These are phyloP conservation scores for Netelia virgata DNA, from an alignment of 2,888 invertebrate genomes.

Conservation along the genomic window DNA sequence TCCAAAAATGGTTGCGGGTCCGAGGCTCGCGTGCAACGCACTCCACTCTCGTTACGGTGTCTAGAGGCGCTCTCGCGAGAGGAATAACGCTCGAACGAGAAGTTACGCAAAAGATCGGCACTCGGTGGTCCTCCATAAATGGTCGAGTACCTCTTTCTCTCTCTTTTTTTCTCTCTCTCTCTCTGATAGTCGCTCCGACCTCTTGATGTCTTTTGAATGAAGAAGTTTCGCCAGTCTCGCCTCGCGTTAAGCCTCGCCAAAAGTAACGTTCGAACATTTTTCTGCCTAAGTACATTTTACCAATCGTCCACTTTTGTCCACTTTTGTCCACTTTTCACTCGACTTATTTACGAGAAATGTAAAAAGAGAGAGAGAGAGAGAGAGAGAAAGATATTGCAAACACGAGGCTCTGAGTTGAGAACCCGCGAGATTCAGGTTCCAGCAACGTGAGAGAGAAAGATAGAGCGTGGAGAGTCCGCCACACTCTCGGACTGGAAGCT, in stretches of 20 bases:
- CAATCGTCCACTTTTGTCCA: conserved; percentile 27
- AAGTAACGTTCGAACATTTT: conserved; percentile 15
- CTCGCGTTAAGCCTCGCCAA: neutral
- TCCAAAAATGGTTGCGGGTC: conserved; percentile 70
- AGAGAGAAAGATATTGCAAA: conserved; percentile 3
- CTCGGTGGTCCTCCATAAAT: conserved; percentile 57
- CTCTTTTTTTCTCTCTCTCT: conserved; percentile 25
- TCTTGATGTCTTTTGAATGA: conserved; percentile 67
- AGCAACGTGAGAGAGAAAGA: conserved; percentile 20
- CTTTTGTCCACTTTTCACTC: neutral
- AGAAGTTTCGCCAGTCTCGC: conserved; percentile 62
- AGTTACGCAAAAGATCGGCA: conserved; percentile 70
- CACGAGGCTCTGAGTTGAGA: conserved; percentile 66
- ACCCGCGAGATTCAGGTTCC: conserved; percentile 73
- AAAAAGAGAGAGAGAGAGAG: neutral
- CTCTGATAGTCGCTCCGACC: conserved; percentile 28
- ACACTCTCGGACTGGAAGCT: conserved; percentile 62
- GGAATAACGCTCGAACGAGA: conserved; percentile 6
- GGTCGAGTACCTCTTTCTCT: conserved; percentile 17
- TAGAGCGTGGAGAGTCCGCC: conserved; percentile 51
- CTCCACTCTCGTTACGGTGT: conserved; percentile 67
- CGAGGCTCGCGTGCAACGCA: conserved; percentile 55
- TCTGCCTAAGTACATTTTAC: conserved; percentile 25
- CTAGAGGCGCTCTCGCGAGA: conserved; percentile 16
- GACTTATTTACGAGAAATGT: conserved; percentile 16